Base-by-base conservation (phyloP, 2,797 vertebrate species). In the Gobionotothen gibberifrons region DNA sequence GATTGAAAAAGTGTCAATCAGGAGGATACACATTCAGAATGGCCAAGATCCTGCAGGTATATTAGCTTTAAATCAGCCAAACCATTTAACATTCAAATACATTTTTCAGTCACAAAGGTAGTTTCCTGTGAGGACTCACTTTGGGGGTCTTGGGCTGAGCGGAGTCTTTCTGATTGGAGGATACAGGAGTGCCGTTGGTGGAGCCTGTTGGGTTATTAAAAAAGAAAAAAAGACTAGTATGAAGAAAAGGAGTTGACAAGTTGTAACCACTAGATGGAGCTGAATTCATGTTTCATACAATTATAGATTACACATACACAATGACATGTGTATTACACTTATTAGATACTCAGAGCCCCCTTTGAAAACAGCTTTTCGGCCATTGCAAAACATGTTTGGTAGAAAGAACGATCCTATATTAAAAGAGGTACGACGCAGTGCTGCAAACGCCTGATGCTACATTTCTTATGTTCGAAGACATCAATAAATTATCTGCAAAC, bases 141-240 rank as follows among this genome's bases (percentile, higher is more conserved):
- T 94, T 96, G 55, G 93, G 69, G 0, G 92, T 74, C 91, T 95
- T 99, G 12, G 91, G 56, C 59, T 90, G 94, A 82, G 94, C 83
- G 12, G 85, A 87, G 60, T 97, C 96, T 32, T 88, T 83, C 83
- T 94, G 92, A 79, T 71, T 90, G 49, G 87, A 76, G n/a, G 93
- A 82, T 10, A 88, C 77, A 75, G 84, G 86, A 51, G 76, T 84
- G 79, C 42, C 79, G 47, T 83, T 46, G 90, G 76, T 91, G 85
- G 82, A 93, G 39, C 90, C 89, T 91, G 81, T 12, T 67, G n/a
- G 55, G 48, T 26, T 26, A 26, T 26, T 26, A 26, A 26, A 26
- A 26, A 4, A 22, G 22, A 54, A 47, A 3, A 78, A 5, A 21
- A 3, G 21, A 69, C 7, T 5, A 17, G 17, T 0, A 3, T 44